Base-by-base conservation (phyloP, 2,888 invertebrate species). In the Allophyes oxyacanthae region DNA sequence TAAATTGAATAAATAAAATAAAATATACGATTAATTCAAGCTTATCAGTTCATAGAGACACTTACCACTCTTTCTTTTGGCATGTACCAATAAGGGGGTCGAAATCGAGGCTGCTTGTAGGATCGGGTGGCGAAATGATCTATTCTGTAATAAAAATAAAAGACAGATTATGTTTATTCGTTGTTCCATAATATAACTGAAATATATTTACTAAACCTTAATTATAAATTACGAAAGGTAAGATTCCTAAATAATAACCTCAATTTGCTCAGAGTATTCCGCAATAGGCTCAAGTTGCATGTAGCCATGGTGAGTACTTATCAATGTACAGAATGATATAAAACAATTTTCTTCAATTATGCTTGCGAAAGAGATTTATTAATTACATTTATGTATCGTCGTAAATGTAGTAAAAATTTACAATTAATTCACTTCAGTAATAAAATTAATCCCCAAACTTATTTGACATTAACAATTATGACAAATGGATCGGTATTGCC, bases 21-120 rank as follows among this genome's bases (percentile, higher is more conserved):
- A 8, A 15, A 37, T 7, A 7, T 6, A 0, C 13, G n/a, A 37
- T 10, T 33, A 11, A 28, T 28, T 8, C 6, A 8, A 28, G 8
- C 6, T 6, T 8, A 8, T 28, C 6, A 28, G 28, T 28, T n/a
- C n/a, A 2, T 33, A 40, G 61, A 9, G 26, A 40, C 34, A 40
- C 64, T 80, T 94, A 97, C 97, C 81, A 94, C 94, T 82, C 95
- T 94, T 71, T 95, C 94, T 87, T 96, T 96, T 43, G 95, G 95
- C 36, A 95, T 86, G 81, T 95, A 95, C 97, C 97, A 98, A 71
- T 95, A 94, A 0, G 97, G 97, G 81, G 96, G 96, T 55, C 96
- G 94, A 77, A 95, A 94, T 79, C 92, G 95, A 6, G 97, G 96
- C 41, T 81, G 80, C 57, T 83, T 76, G 57, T 79, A 84, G 33